Evolutionary conservation across 2,888 invertebrate species (phyloP), one percentile per base, ranked within the genome.

Genomic region (Lithosia quadra): DNA sequence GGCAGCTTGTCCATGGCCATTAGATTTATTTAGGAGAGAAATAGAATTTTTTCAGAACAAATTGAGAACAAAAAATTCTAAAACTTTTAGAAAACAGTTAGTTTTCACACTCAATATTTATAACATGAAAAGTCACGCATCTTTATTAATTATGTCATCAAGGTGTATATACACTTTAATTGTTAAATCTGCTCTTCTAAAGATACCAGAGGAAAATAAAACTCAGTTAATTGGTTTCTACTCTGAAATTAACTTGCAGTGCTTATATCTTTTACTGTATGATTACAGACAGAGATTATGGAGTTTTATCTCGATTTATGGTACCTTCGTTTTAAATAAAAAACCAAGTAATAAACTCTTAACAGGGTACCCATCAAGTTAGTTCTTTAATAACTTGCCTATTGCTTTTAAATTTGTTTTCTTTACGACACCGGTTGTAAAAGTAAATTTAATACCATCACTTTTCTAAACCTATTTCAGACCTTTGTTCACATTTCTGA

Each of bases 201-300:
- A n/a, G 13, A 62, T 22, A 49, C 43, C 21, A 22, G 21, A 72
- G 65, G 33, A 78, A 69, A 68, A 58, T 71, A 68, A 80, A 76
- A 33, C 7, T 55, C 11, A n/a, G 9, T 39, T 68, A 60, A 64
- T 62, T 67, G 39, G 13, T 53, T 34, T 68, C 21, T 58, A 36
- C 18, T 36, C 24, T 22, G 21, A 24, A 43, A 63, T 63, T 36
- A 49, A 53, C 49, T 59, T 57, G 9, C 13, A 55, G 22, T 28
- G 24, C 8, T 43, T 21, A 15, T 18, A 57, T 61, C 36, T 59
- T 59, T 36, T 34, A 68, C 36, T 53, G 58, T 59, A 63, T 28
- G 13, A 68, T 68, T 63, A 68, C 34, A 33, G n/a, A 13, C 57
- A 43, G 53, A 24, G 18, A 24, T n/a, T 34, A 24, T 56, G 36